Evolutionary conservation across 2,888 invertebrate genomes (phyloP).

Genomic region (Cinara cedri): DNA sequence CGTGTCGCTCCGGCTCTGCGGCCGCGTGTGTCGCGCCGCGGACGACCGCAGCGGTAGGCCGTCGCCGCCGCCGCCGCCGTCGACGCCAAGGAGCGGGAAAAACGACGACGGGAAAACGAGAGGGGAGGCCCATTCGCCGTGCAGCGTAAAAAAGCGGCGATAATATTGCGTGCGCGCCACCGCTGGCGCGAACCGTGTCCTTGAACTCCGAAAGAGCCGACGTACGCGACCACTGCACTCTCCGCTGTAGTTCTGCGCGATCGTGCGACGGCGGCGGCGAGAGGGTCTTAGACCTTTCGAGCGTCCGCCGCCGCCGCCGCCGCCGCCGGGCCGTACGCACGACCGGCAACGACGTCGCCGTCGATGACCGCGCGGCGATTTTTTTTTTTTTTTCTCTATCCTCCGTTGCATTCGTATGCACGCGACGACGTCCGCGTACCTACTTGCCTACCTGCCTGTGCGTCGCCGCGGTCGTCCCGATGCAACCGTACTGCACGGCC

Average conservation of each 20-base stretch:
- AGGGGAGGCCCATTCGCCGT: too few relatives aligned
- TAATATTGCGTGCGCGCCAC: background rate
- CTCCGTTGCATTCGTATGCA: conserved; percentile 26
- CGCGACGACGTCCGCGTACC: background rate
- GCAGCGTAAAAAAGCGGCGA: too few relatives aligned
- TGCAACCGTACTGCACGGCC: background rate
- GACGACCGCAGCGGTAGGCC: background rate
- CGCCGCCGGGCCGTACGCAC: background rate
- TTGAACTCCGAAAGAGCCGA: conserved; percentile 40
- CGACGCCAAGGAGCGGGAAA: background rate
- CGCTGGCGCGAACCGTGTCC: conserved; percentile 30
- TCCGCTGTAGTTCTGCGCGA: background rate
- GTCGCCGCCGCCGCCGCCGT: background rate
- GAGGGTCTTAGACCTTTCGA: conserved; percentile 51
- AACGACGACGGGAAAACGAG: background rate
- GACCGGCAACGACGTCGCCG: background rate
- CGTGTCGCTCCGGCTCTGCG: too few relatives aligned
- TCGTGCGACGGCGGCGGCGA: background rate
- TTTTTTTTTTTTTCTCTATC: background rate
- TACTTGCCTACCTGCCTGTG: too few relatives aligned
- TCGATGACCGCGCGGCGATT: conserved; percentile 49
- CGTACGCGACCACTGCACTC: background rate
- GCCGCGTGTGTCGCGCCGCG: too few relatives aligned
- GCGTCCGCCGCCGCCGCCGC: background rate
- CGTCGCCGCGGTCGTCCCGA: background rate